Evolutionary conservation across 1,140 invertebrate genomes (phyloP).

Genomic region (Geopemphigus sp.): DNA sequence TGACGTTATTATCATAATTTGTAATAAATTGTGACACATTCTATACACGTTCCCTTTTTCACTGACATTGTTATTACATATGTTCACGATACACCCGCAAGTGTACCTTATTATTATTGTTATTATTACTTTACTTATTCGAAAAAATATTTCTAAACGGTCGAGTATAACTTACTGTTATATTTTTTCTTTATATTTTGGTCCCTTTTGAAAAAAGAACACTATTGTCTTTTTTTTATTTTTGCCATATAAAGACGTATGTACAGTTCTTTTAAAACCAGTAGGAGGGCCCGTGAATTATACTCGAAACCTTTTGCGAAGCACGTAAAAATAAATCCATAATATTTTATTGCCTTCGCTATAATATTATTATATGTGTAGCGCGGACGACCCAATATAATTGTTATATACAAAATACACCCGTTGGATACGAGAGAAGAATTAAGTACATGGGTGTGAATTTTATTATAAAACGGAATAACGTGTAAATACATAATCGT

Average conservation of each 20-base stretch:
- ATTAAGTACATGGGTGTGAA: constrained; percentile 22
- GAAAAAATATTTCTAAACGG: neutral
- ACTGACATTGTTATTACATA: neutral
- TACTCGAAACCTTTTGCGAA: constrained; percentile 2
- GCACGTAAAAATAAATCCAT: neutral
- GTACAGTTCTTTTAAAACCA: neutral
- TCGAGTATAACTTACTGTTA: neutral
- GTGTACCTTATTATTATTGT: neutral
- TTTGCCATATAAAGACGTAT: neutral
- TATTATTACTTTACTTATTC: too few relatives aligned
- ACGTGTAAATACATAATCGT: too few relatives aligned
- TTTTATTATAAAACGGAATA: neutral
- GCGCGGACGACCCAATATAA: neutral
- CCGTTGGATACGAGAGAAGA: neutral
- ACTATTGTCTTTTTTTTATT: neutral
- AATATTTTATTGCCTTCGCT: constrained; percentile 17
- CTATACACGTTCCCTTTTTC: neutral
- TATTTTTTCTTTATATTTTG: neutral
- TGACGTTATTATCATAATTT: neutral
- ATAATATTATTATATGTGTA: neutral
- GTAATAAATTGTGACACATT: neutral
- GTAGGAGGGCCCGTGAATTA: constrained; percentile 24
- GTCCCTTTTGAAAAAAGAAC: neutral
- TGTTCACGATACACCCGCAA: neutral
- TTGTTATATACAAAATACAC: neutral